Evolutionary conservation across 2,888 invertebrate species (phyloP), one percentile per base, ranked within the genome.

Genomic region (Tinea trinotella): DNA sequence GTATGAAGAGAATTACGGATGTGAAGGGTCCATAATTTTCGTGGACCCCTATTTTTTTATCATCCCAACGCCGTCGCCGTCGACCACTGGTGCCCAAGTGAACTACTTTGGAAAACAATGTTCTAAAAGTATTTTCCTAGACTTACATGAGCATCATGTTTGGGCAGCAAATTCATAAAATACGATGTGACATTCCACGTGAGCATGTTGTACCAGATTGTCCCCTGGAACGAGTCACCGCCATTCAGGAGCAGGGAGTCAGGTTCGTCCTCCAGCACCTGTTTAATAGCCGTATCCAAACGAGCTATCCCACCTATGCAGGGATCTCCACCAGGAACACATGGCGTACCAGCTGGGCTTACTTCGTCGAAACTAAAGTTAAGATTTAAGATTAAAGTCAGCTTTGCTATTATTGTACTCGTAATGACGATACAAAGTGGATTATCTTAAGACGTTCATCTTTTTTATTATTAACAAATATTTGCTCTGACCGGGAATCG

Each of bases 171-270:
- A 66, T 95, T 95, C 79, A 95, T 89, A 65, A 96, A 93, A 61
- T 80, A 69, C 52, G 91, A 89, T 0, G 91, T 92, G 10, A 91
- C 92, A 61, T 91, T 91, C 91, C 92, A 93, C 56, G 90, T 78
- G 50, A 91, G 85, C 55, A 93, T 72, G 62, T 91, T 92, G 73
- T 94, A 95, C 92, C 94, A 95, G 5, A 94, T 80, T 1, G 91
- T 91, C 46, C 85, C 85, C 56, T 91, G 91, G 70, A 88, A 92
- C 60, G 89, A 88, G 71, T 92, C 92, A 0, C 92, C 92, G 0
- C 88, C 92, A 61, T 92, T 91, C 46, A 92, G 73, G 20, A 91
- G 78, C 24, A 92, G 63, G 0, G 89, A 83, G 56, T 90, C 73
- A 0, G 94, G 94, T 4, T 95, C 77, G 7, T 75, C 78, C 58